Evolutionary conservation across 2,113 vertebrate genomes (phyloP), one percentile per base, ranked within the genome.

Genomic region (Tinamus guttatus): DNA sequence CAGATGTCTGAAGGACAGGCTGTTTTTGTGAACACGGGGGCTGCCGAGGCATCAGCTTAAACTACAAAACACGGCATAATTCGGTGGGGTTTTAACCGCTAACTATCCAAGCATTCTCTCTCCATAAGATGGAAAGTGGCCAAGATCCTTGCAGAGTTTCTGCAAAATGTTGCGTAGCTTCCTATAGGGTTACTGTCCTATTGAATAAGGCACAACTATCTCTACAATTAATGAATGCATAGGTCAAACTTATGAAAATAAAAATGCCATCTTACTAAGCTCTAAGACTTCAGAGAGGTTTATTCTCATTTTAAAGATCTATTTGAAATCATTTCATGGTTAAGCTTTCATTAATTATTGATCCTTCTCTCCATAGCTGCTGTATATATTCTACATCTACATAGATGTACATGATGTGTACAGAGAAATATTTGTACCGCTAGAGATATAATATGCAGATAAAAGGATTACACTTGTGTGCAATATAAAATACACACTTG

Each of bases 1-100:
- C 85, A 92, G 95, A 95, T 74, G 63, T 90, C 65, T 95, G 90
- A 97, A 97, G 90, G 87, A 88, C 85, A 75, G 56, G 28, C 41
- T 89, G 84, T 38, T 97, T 96, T 95, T 89, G 94, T 1, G 21
- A 76, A 62, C 75, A 86, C 21, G 67, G 94, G 74, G 69, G 32
- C 59, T 65, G 81, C 84, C 88, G 85, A 78, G 89, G 8, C 49
- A 78, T 63, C 68, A 80, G 63, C 81, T 49, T 74, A 52, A 73
- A 95, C n/a, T 94, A 89, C 67, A 89, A 83, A 64, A 21, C 15
- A 67, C 3, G 17, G 68, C 75, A 71, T 87, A 45, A 96, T 41
- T 21, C 45, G 36, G 12, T 32, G 60, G 49, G 63, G 30, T 56
- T 59, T 69, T 63, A 81, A 83, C 27, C 0, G 0, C 22, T 65